Conservation (phyloP, 2,888 invertebrate genomes). For the Danaus chrysippus region DNA sequence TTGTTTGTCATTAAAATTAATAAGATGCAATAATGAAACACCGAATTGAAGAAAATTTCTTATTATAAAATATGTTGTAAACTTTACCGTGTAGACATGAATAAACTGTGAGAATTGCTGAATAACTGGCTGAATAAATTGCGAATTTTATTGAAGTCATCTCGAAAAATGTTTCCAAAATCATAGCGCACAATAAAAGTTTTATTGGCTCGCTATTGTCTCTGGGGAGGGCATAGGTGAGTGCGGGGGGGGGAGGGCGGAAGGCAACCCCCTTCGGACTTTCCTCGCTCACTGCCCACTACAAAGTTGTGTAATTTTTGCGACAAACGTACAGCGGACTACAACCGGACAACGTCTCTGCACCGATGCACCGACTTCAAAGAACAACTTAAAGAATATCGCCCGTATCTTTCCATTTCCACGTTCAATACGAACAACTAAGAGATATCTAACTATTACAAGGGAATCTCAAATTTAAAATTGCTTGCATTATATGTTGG, state of each 20-base stretch:
- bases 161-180: slow-evolving; percentile 68
- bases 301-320: slow-evolving; percentile 57
- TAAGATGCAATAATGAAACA: slow-evolving; percentile 15
- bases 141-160: slow-evolving; percentile 69
- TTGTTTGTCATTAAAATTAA: background rate
- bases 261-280: slow-evolving; percentile 32
- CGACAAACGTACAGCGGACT: slow-evolving; percentile 52
- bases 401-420: slow-evolving; percentile 13
- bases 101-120: slow-evolving; percentile 50
- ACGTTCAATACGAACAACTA: slow-evolving; percentile 14
- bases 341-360: slow-evolving; percentile 41
- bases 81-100: slow-evolving; percentile 42
- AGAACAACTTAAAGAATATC: slow-evolving; percentile 17
- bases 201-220: slow-evolving; percentile 70
- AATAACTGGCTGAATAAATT: slow-evolving; percentile 56
- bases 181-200: slow-evolving; percentile 71
- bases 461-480: slow-evolving; percentile 3
- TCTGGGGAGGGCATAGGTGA: slow-evolving; percentile 45
- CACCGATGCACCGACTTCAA: slow-evolving; percentile 32
- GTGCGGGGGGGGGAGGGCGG: slow-evolving; percentile 37
- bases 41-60: slow-evolving; percentile 24
- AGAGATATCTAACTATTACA: background rate
- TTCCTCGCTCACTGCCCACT: slow-evolving; percentile 36
- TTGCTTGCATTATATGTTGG: slow-evolving; percentile 9
- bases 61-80: slow-evolving; percentile 26